These are phyloP conservation scores for Clytia hemisphaerica DNA, from an alignment of 30 jellyfish, hydroid and myxozoan genomes.

Conservation along the genomic window DNA sequence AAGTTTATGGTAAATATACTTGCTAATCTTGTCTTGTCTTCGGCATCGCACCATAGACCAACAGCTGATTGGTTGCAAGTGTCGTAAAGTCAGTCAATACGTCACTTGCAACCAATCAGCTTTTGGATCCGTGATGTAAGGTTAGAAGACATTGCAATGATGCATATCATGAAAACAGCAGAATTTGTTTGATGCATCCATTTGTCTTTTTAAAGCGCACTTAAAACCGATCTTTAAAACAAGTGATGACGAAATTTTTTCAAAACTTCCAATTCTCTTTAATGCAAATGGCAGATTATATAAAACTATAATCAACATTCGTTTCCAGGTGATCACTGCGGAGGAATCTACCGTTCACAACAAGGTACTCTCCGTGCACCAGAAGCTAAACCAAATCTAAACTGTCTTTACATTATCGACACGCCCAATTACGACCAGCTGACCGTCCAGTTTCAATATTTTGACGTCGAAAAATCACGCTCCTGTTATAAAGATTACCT, in stretches of 20 bases:
- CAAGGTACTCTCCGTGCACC: conserved; percentile 59
- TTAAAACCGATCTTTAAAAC: no score
- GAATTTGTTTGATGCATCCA: no score
- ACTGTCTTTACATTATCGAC: conserved; percentile 60
- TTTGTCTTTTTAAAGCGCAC: neutral
- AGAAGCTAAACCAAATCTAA: conserved; percentile 30
- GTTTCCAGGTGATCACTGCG: conserved; percentile 52
- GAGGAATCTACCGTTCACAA: conserved; percentile 35
- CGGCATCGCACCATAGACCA: neutral
- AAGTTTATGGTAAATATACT: neutral
- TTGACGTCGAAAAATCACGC: conserved; percentile 41
- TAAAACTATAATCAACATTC: no score
- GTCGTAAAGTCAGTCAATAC: no score
- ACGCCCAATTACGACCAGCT: conserved; percentile 47
- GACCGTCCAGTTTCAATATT: conserved; percentile 29
- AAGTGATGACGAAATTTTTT: no score
- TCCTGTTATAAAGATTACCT: conserved; percentile 55
- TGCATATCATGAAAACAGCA: no score
- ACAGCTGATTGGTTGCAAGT: no score
- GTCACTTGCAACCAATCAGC: no score
- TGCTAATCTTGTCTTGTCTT: neutral
- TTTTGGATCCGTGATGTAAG: no score
- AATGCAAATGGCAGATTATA: no score
- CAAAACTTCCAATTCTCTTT: no score
- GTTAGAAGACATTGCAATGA: no score